Base-by-base conservation (phyloP, 2,888 invertebrate species). In the Ephialtes manifestator region DNA sequence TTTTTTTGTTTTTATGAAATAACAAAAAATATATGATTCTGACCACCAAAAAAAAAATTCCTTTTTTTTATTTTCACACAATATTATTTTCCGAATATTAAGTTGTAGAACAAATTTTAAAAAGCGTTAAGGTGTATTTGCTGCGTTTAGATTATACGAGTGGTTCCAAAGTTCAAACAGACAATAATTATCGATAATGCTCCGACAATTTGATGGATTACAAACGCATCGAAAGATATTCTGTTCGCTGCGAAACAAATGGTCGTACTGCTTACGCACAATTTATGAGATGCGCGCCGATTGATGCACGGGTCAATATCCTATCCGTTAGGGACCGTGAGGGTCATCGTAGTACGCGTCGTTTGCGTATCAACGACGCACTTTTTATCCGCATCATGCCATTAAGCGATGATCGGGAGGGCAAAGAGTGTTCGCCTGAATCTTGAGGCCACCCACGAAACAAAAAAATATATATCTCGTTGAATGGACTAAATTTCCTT, bases 251-350 rank as follows among this genome's bases (percentile, higher is more conserved):
- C 43, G 58, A 63, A 75, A 75, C 63, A 46, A 20, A 35, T 74
- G 39, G 81, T 79, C 82, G 80, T 77, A 85, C 63, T 79, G 78
- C 74, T 58, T 78, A 83, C 80, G 80, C 83, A 76, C 77, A 85
- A 88, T 88, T 89, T 85, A 83, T 55, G 65, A 67, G 78, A 86
- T 87, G 86, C 85, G 86, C 85, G 87, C 79, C 86, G 87, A 87
- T 85, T 87, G 81, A 85, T 81, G 71, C 82, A 81, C 87, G 87
- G 89, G 89, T 90, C 89, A 88, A 88, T 88, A 88, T 85, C 89
- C 87, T 86, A 84, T 84, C 70, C 58, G 68, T 55, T 31, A 11
- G 67, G 18, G 77, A 75, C 39, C 51, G 63, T n/a, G 20, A 77
- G 55, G 58, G 39, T 77, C 35, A 76, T 80, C 65, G 65, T 48